A percentile compares a stretch with the other conserved stretches of the same genome.
These are phyloP conservation scores for Silurus aristotelis DNA, from an alignment of 2,797 vertebrate species.

Conservation along the genomic window DNA sequence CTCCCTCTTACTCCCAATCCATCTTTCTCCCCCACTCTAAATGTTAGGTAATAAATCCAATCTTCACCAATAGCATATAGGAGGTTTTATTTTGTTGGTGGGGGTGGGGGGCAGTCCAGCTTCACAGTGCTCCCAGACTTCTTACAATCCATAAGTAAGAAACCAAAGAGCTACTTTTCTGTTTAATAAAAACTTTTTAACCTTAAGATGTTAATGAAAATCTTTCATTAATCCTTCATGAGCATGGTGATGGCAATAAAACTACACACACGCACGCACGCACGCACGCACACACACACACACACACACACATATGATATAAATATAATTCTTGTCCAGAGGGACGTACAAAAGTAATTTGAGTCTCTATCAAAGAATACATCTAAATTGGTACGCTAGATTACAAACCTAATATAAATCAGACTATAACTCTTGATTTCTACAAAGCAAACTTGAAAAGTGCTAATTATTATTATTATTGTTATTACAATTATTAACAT, in stretches of 20 bases:
- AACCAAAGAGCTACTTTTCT: not conserved
- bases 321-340: too few species aligned
- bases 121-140: not conserved
- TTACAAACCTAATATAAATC: too few species aligned
- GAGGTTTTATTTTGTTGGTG: not conserved
- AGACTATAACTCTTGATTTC: too few species aligned
- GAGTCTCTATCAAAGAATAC: too few species aligned
- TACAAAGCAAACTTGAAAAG: too few species aligned
- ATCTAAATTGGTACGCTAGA: too few species aligned
- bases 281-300: not conserved
- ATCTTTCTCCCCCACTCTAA: not conserved
- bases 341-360: too few species aligned
- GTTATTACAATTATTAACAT: too few species aligned
- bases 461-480: too few species aligned
- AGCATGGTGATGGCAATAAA: not conserved
- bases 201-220: not conserved
- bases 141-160: not conserved
- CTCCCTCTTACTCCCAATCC: not conserved
- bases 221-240: not conserved
- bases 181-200: not conserved
- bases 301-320: not conserved
- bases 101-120: not conserved
- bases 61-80: not conserved
- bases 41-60: not conserved
- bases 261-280: not conserved